Percentiles rank a stretch among this genome's conserved stretches.
Evolutionary conservation across 1,140 invertebrate species (phyloP).

Genomic region (Pseudobourletiella spinata): DNA sequence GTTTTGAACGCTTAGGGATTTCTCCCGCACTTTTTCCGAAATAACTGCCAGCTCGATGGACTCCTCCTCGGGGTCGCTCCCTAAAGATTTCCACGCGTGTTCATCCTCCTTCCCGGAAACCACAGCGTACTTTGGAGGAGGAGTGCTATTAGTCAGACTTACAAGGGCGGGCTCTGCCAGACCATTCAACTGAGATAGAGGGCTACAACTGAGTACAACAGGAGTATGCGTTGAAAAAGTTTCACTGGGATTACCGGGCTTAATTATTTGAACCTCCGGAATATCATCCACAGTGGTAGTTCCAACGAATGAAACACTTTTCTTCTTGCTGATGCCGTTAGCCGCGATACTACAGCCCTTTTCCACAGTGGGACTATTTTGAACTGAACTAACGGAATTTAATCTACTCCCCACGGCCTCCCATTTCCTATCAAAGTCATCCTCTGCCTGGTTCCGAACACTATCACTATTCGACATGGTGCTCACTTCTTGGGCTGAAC

Average conservation of each 20-base stretch:
- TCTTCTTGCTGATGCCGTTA: background rate
- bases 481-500: background rate
- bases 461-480: background rate
- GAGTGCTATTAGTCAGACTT: too few relatives aligned
- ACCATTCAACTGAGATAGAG: background rate
- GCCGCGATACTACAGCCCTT: background rate
- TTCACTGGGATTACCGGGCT: too few relatives aligned
- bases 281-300: conserved; percentile 26
- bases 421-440: conserved; percentile 61
- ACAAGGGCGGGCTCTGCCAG: too few relatives aligned
- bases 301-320: background rate
- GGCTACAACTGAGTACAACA: background rate
- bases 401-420: conserved; percentile 37
- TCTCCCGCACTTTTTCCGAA: conserved; percentile 58
- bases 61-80: background rate
- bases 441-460: background rate
- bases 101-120: background rate
- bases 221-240: background rate
- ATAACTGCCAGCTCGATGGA: conserved; percentile 44
- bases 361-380: background rate
- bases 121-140: too few relatives aligned
- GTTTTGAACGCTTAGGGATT: conserved; percentile 62
- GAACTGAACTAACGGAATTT: background rate
- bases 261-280: conserved; percentile 12
- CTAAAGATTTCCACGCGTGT: background rate